phyloP scores from a whole-genome alignment of 2,888 invertebrate genomes.

The Drosophila tanythrix region DNA sequence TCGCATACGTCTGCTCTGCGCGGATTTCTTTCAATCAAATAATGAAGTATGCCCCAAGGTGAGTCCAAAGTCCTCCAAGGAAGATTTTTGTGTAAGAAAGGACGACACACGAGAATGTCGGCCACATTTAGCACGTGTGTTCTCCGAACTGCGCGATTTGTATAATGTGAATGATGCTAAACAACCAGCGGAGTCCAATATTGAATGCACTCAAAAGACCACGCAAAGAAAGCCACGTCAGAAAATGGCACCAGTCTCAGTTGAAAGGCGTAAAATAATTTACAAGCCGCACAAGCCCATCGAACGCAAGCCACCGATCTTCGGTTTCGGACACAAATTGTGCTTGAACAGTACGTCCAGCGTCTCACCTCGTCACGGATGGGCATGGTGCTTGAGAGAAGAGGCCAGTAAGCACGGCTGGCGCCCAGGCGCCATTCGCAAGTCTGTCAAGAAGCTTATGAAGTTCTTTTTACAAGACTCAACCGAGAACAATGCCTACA shows the following conservation, averaged over 20 bases:
- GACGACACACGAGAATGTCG: slow-evolving; percentile 63
- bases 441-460: slow-evolving; percentile 82
- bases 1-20: slow-evolving; percentile 71
- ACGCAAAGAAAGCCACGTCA: not conserved
- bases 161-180: slow-evolving; percentile 71
- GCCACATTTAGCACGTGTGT: slow-evolving; percentile 77
- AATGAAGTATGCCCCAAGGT: slow-evolving; percentile 43
- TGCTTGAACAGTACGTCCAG: slow-evolving; percentile 85
- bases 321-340: slow-evolving; percentile 85
- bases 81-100: slow-evolving; percentile 61
- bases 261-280: not conserved
- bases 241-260: not conserved
- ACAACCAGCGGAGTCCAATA: slow-evolving; percentile 9
- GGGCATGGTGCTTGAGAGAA: slow-evolving; percentile 87
- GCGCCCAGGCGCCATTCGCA: slow-evolving; percentile 83
- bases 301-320: slow-evolving; percentile 73
- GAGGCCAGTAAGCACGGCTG: slow-evolving; percentile 76
- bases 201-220: slow-evolving; percentile 1
- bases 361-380: slow-evolving; percentile 88
- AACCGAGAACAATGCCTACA: slow-evolving; percentile 61
- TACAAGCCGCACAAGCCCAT: slow-evolving; percentile 22
- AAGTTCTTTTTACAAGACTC: slow-evolving; percentile 77
- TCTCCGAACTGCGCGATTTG: slow-evolving; percentile 76
- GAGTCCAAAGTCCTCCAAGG: slow-evolving; percentile 46
- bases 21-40: slow-evolving; percentile 50